Percentiles rank a stretch among this genome's conserved stretches.
phyloP scores from a whole-genome alignment of 2,113 vertebrate genomes.

The Tautogolabrus adspersus region DNA sequence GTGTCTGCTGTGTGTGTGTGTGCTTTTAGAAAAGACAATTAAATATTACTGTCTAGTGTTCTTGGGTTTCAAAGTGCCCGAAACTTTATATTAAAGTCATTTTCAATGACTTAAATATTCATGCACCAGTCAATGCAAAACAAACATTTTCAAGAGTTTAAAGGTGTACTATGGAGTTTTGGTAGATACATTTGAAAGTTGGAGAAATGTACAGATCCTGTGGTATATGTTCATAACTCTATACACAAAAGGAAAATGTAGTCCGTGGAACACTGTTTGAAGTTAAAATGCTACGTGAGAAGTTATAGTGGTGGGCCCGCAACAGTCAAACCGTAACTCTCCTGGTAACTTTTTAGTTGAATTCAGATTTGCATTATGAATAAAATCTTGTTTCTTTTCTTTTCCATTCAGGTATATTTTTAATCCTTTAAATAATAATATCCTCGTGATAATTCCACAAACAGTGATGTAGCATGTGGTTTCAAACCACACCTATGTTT shows the following conservation, averaged over 20 bases:
- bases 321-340: too few relatives aligned
- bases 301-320: too few relatives aligned
- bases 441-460: slow-evolving; percentile 1
- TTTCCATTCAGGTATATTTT: neutral
- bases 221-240: too few relatives aligned
- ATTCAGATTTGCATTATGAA: too few relatives aligned
- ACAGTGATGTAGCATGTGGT: slow-evolving; percentile 40
- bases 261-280: too few relatives aligned
- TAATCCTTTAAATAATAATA: neutral
- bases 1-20: slow-evolving; percentile 31
- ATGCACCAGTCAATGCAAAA: neutral
- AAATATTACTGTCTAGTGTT: neutral
- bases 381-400: too few relatives aligned
- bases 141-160: neutral
- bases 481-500: neutral
- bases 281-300: too few relatives aligned
- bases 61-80: slow-evolving; percentile 7
- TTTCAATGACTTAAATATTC: slow-evolving; percentile 1
- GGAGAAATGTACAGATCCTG: neutral
- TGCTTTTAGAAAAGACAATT: slow-evolving; percentile 35
- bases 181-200: neutral
- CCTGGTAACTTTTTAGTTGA: too few relatives aligned
- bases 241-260: too few relatives aligned
- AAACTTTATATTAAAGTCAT: slow-evolving; percentile 23
- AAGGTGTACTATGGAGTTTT: too few relatives aligned